These are phyloP conservation scores for Macropis europaea DNA, from an alignment of 2,888 invertebrate genomes.

Conservation along the genomic window DNA sequence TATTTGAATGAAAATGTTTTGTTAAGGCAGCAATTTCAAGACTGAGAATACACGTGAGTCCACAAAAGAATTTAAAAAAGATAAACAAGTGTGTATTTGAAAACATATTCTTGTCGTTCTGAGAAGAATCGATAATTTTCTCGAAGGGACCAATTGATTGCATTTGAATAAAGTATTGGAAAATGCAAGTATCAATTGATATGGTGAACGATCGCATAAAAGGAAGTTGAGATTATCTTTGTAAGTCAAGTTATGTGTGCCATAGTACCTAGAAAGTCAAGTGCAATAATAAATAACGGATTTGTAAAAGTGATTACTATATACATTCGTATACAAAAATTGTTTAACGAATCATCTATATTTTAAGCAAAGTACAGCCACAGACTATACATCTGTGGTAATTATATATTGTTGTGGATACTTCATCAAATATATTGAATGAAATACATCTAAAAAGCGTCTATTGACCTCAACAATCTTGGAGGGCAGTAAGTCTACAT, in stretches of 20 bases:
- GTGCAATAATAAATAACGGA: conserved; percentile 9
- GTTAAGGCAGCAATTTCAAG: too few relatives aligned
- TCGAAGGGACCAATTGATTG: not conserved
- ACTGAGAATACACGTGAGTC: too few relatives aligned
- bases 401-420: conserved; percentile 21
- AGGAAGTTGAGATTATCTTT: not conserved
- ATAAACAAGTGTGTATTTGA: too few relatives aligned
- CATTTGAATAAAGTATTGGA: not conserved
- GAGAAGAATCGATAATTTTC: not conserved
- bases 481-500: not conserved
- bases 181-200: conserved; percentile 7
- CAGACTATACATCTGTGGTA: not conserved
- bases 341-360: conserved; percentile 3
- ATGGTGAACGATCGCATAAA: not conserved
- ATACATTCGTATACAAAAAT: not conserved
- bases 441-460: conserved; percentile 17
- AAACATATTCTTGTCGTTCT: not conserved
- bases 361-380: not conserved
- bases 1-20: too few relatives aligned
- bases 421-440: conserved; percentile 16
- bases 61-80: too few relatives aligned
- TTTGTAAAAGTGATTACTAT: not conserved
- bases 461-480: conserved; percentile 43
- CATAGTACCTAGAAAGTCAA: not conserved
- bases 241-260: not conserved